Evolutionary conservation across 1,140 invertebrate species (phyloP), one percentile per base, ranked within the genome.

Genomic region (Adelges cooleyi): DNA sequence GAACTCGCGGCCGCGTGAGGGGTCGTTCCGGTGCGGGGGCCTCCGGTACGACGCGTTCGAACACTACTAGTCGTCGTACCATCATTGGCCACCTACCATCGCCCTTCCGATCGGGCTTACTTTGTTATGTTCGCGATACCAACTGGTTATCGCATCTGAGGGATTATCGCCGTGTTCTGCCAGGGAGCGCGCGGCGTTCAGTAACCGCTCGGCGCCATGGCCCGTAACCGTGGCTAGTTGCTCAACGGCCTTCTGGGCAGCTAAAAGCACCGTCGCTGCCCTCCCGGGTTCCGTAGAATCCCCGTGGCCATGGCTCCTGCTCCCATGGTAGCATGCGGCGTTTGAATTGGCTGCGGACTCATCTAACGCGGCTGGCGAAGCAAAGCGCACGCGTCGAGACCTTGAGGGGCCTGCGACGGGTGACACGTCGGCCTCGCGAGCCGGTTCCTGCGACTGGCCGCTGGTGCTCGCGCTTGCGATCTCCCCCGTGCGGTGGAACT

Each of bases 11-110:
- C n/a, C n/a, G n/a, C n/a, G n/a, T n/a, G n/a, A n/a, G n/a, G n/a
- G n/a, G n/a, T n/a, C n/a, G n/a, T n/a, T n/a, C n/a, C n/a, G n/a
- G n/a, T n/a, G n/a, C n/a, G n/a, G n/a, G n/a, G n/a, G n/a, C n/a
- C n/a, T n/a, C n/a, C n/a, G n/a, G n/a, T n/a, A n/a, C 51, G 50
- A 52, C 27, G 50, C 50, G 29, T 33, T 52, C 27, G 50, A 52
- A n/a, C n/a, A n/a, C n/a, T n/a, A n/a, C n/a, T n/a, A n/a, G n/a
- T n/a, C n/a, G n/a, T n/a, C n/a, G n/a, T n/a, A n/a, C n/a, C n/a
- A n/a, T n/a, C n/a, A n/a, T n/a, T n/a, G n/a, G n/a, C n/a, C n/a
- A n/a, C n/a, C n/a, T n/a, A n/a, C n/a, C n/a, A n/a, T n/a, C n/a
- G n/a, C n/a, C n/a, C n/a, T n/a, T n/a, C n/a, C n/a, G 10, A 52